Conservation (phyloP, 1,140 invertebrate genomes). For the Macrocentrus cingulum region DNA sequence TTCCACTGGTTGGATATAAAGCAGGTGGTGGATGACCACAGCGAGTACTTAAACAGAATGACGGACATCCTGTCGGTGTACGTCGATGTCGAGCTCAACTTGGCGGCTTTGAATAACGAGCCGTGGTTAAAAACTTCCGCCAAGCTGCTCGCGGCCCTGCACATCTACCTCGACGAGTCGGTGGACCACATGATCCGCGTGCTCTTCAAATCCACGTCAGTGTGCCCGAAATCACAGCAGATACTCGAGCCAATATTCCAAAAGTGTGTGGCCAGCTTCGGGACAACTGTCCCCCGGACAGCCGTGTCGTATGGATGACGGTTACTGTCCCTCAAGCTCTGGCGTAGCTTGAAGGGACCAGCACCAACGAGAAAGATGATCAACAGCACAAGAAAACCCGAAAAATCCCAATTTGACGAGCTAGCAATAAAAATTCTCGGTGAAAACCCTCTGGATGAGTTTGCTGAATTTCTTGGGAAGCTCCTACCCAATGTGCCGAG, state of each 20-base stretch:
- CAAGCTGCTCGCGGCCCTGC: slow-evolving; percentile 42
- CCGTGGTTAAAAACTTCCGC: slow-evolving; percentile 31
- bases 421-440: slow-evolving; percentile 43
- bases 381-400: no score
- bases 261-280: slow-evolving; percentile 40
- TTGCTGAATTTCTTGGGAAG: slow-evolving; percentile 35
- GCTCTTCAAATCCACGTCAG: slow-evolving; percentile 41
- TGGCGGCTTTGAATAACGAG: slow-evolving; percentile 25
- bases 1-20: slow-evolving; percentile 23
- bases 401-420: no score
- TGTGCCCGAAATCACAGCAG: slow-evolving; percentile 32
- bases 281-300: slow-evolving; percentile 31
- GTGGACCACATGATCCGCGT: slow-evolving; percentile 48
- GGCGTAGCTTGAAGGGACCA: slow-evolving; percentile 42
- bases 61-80: slow-evolving; percentile 46
- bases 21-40: slow-evolving; percentile 39
- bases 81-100: slow-evolving; percentile 45
- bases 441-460: slow-evolving; percentile 34
- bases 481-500: slow-evolving; percentile 34
- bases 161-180: slow-evolving; percentile 50
- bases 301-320: slow-evolving; percentile 44
- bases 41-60: slow-evolving; percentile 48
- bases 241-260: slow-evolving; percentile 44
- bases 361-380: slow-evolving; percentile 35
- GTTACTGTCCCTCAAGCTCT: slow-evolving; percentile 46